Conservation (phyloP, 2,888 invertebrate species). For the Orthosia gothica region DNA sequence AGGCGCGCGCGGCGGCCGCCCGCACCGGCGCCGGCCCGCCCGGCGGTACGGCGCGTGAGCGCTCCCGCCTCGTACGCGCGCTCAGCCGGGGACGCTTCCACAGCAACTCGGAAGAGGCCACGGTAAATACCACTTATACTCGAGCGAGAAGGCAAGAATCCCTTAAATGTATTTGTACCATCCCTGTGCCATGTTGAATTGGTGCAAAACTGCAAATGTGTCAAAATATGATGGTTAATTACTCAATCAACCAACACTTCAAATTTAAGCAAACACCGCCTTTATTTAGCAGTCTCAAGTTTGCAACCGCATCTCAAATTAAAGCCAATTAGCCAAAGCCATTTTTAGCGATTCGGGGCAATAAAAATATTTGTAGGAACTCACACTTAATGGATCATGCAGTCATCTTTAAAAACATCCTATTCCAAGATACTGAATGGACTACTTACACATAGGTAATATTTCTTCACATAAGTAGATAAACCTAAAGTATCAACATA, state of each 20-base stretch:
- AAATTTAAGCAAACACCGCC: background rate
- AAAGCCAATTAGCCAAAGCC: conserved; percentile 34
- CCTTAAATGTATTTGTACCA: background rate
- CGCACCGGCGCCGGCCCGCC: conserved; percentile 87
- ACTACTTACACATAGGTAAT: background rate
- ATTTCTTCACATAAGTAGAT: background rate
- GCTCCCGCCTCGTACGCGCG: conserved; percentile 84
- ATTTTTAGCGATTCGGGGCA: conserved; percentile 16
- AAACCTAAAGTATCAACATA: no score
- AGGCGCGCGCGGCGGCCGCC: conserved; percentile 84
- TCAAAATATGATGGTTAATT: background rate
- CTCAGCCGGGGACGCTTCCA: conserved; percentile 81
- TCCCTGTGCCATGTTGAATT: background rate
- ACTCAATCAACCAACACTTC: conserved; percentile 1
- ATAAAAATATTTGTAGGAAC: conserved; percentile 30
- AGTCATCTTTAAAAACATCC: conserved; percentile 11
- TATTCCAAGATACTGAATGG: conserved; percentile 16
- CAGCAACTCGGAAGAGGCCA: conserved; percentile 78
- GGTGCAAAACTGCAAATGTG: background rate
- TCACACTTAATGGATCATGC: conserved; percentile 1
- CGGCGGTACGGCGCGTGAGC: conserved; percentile 90
- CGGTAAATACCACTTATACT: conserved; percentile 70
- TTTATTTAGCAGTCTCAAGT: conserved; percentile 4
- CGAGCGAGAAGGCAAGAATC: background rate
- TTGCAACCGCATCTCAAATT: conserved; percentile 11